Base-by-base conservation (phyloP, 2,797 vertebrate genomes). In the Sebastes trivittatus region DNA sequence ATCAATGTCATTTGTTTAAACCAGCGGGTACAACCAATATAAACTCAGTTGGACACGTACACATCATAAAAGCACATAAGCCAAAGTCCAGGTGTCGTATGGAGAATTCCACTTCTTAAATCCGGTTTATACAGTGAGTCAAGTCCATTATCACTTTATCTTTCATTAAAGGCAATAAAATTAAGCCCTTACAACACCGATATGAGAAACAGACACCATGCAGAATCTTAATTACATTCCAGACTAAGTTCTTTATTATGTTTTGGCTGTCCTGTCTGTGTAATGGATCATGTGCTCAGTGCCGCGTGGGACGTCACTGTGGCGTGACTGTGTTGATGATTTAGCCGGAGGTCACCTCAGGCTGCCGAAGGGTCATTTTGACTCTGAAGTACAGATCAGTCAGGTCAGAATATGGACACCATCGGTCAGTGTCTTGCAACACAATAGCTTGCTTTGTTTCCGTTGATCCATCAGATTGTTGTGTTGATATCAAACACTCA, bases 291-390 rank as follows among this genome's bases (percentile, higher is more conserved):
- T 60, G 59, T 69, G 72, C 18, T 78, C 46, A 10, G 49, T 4
- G 72, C 23, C 73, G 67, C 7, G 20, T 81, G 61, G 32, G 38
- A 58, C 63, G 42, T 66, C 76, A 73, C 4, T 4, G 10, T 54
- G 14, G 8, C 56, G 72, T 71, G 59, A 71, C 77, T 46, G 23
- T 34, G 66, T 79, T 79, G 83, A 88, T 86, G 52, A 87, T 88
- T 84, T 59, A 82, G 29, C 61, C 2, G 4, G 4, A 71, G 22
- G 72, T 77, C 16, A 30, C 36, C 20, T 68, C 6, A 4, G 25
- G n/a, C 16, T 23, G 34, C 69, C 7, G 5, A 56, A 82, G 71
- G 85, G 85, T 75, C 61, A 60, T 27, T 71, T 14, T 55, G 29
- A 67, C 73, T 82, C 16, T 29, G 16, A 3, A 14, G 32, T 6